Conservation (phyloP, 2,797 vertebrate species). For the Sitta carolinensis region DNA sequence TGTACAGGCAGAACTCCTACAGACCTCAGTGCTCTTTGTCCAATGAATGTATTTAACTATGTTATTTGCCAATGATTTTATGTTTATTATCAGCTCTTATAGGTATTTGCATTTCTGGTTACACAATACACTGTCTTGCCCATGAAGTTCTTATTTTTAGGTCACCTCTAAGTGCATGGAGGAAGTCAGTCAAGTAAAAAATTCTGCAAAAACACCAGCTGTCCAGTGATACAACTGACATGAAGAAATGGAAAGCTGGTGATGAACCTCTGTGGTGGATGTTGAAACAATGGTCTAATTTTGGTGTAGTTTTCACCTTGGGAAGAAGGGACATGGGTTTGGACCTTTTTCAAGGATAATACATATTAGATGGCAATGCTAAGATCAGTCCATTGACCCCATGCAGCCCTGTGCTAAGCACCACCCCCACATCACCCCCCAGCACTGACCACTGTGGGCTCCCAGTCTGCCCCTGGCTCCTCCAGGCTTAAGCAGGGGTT, state of each 20-base stretch:
- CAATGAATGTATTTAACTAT: background rate
- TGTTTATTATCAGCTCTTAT: background rate
- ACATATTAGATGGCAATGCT: background rate
- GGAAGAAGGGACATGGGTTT: background rate
- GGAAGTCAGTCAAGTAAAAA: conserved; percentile 31
- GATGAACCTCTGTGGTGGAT: background rate
- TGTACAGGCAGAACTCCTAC: background rate
- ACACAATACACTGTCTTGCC: background rate
- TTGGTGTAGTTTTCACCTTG: background rate
- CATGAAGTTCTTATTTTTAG: background rate
- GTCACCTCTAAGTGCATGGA: background rate
- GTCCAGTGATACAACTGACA: background rate
- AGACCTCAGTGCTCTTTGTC: background rate
- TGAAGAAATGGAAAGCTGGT: background rate
- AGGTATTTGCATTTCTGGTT: background rate
- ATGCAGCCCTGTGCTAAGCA: background rate
- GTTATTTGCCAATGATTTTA: background rate
- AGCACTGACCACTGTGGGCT: background rate
- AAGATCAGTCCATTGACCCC: background rate
- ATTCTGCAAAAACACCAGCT: conserved; percentile 22
- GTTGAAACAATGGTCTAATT: background rate
- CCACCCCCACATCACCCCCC: rapidly evolving
- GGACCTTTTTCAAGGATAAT: background rate
- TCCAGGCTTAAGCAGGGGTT: too few relatives aligned
- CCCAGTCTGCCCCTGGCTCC: background rate